Evolutionary conservation across 1,140 invertebrate species (phyloP), one percentile per base, ranked within the genome.

Genomic region (Dolichoris vasculosae): DNA sequence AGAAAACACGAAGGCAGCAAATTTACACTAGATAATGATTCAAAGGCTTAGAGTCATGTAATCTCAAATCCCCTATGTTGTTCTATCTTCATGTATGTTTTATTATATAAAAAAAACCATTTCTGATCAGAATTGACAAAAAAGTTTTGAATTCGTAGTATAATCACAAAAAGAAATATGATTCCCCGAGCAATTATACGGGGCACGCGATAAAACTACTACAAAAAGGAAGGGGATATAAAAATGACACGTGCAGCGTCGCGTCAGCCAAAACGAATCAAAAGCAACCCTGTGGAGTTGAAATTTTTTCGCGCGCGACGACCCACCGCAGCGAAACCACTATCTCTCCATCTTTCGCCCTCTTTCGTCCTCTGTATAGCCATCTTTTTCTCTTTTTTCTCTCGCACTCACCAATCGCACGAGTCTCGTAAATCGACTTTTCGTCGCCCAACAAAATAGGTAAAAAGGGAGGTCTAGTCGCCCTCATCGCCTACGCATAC

Each of bases 341-440:
- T 51, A 64, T 73, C 32, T 69, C 2, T 43, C 23, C 40, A 1
- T 43, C 40, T 15, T 17, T 46, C 55, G 1, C 20, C 17, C 77
- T 4, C 9, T 30, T 4, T 2, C 55, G 13, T 13, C 23, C 78
- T 38, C 20, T n/a, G 3, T 35, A 43, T 2, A 2, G 7, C n/a
- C 7, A n/a, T 32, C 7, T n/a, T 59, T 30, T 8, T 80, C 40
- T 64, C 26, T 15, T 3, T 32, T 38, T 55, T 64, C 71, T 9
- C 35, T 46, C n/a, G 51, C 38, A 17, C 82, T 73, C 43, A 55
- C 82, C 75, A 82, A 38, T 51, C 79, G 73, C 84, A 38, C 40
- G 55, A 32, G 82, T 76, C 73, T 48, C 73, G 69, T 81, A 86
- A 82, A 86, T 82, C 84, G 84, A 86, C 84, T 82, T 86, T 78